Evolutionary conservation across 2,113 vertebrate species (phyloP), one percentile per base, ranked within the genome.

Genomic region (Cranoglanis bouderius): DNA sequence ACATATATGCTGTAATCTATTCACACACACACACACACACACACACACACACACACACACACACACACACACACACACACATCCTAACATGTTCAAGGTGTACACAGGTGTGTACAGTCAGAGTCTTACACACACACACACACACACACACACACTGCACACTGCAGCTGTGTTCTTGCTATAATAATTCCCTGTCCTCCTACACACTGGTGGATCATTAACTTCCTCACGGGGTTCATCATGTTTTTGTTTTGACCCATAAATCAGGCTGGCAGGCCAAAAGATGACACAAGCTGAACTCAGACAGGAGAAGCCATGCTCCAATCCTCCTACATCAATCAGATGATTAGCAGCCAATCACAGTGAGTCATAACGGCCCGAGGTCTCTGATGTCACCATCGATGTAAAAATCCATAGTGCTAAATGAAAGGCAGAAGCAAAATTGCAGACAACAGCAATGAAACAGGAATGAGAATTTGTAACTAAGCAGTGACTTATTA

Each of bases 121-220:
- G 4, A 29, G 9, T 9, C 0, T 24, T 0, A 53, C 77, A 55
- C 55, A 83, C 78, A 70, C 67, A 83, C 85, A 84, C 84, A 82
- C 86, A 85, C 67, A 84, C 84, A 72, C 88, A 88, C 82, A 61
- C 70, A 88, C 38, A 87, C 40, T 18, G n/a, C 46, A 49, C 46
- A 49, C 46, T 10, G 9, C 81, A 85, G 59, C 46, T 70, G 26
- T 80, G 81, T 77, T 70, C 51, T 59, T 75, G 83, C 74, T 86
- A 59, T 88, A 87, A 87, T 85, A 82, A 87, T 40, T 82, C 14
- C 40, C 38, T 90, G 87, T 90, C 81, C 85, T 88, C 89, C 87
- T 59, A 80, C 87, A 46, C 77, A 72, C 29, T 80, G 70, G 21
- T 80, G 67, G 88, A 80, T 86, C 82, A 87, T 88, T 88, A 83